phyloP scores from a whole-genome alignment of 2,888 invertebrate species.

The Hybos culiciformis region DNA sequence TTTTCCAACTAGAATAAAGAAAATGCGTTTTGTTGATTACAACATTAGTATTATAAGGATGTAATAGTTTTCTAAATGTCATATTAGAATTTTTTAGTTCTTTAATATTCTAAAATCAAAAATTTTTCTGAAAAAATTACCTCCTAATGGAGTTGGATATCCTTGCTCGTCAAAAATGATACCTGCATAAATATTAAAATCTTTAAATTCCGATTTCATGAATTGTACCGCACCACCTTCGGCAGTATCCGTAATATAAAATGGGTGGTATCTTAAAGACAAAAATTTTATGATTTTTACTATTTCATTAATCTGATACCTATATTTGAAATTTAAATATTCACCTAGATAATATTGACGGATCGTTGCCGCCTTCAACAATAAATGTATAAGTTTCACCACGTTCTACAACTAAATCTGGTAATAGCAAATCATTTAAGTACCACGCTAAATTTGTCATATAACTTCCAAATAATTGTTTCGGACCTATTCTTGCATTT shows the following conservation, averaged over 20 bases:
- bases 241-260: conserved; percentile 75
- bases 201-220: conserved; percentile 49
- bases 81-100: background rate
- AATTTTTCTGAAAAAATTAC: conserved; percentile 31
- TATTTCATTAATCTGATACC: background rate
- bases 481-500: conserved; percentile 68
- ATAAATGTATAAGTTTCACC: conserved; percentile 75
- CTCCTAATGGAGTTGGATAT: conserved; percentile 65
- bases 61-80: too few relatives aligned
- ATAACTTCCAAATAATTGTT: conserved; percentile 69
- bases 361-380: conserved; percentile 74
- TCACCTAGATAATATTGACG: conserved; percentile 60
- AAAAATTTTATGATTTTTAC: background rate
- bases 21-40: too few relatives aligned
- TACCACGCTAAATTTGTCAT: conserved; percentile 84
- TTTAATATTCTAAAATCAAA: background rate
- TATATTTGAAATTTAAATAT: background rate
- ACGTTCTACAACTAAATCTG: conserved; percentile 75
- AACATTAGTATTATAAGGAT: too few relatives aligned
- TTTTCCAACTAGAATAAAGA: conserved; percentile 52
- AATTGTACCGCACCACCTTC: conserved; percentile 81
- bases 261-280: conserved; percentile 60
- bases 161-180: conserved; percentile 62
- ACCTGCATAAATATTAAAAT: conserved; percentile 68
- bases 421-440: conserved; percentile 78